phyloP scores from a whole-genome alignment of 2,113 vertebrate species.

The Chloroceryle aenea region DNA sequence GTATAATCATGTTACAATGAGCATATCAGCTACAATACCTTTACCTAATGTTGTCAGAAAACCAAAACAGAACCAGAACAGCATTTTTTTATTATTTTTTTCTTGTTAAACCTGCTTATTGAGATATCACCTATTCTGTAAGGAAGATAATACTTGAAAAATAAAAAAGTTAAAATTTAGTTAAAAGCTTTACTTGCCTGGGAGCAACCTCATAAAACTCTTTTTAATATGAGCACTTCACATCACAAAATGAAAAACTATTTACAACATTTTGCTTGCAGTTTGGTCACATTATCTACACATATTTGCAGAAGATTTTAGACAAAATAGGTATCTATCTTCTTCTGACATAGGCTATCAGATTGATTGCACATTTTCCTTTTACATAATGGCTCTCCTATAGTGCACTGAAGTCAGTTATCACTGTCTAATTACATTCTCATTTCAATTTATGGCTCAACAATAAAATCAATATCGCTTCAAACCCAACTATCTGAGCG shows the following conservation, averaged over 20 bases:
- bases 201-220: constrained; percentile 79
- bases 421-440: constrained; percentile 74
- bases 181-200: constrained; percentile 67
- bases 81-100: neutral
- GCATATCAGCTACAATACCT: constrained; percentile 18
- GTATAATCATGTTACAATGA: constrained; percentile 20
- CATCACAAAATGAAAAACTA: constrained; percentile 80
- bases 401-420: constrained; percentile 63
- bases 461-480: constrained; percentile 67
- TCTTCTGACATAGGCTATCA: constrained; percentile 53
- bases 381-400: constrained; percentile 56
- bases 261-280: constrained; percentile 74
- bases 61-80: constrained; percentile 43
- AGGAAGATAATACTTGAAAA: constrained; percentile 59
- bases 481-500: constrained; percentile 41
- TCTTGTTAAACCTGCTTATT: constrained; percentile 46
- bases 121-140: neutral
- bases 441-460: constrained; percentile 79
- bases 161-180: constrained; percentile 60
- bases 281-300: constrained; percentile 71
- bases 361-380: constrained; percentile 68
- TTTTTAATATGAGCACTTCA: constrained; percentile 80
- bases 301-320: constrained; percentile 56
- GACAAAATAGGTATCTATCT: constrained; percentile 55
- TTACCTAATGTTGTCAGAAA: constrained; percentile 2